Conservation (phyloP, 2,888 invertebrate genomes). For the Scaptomyza tumidula region DNA sequence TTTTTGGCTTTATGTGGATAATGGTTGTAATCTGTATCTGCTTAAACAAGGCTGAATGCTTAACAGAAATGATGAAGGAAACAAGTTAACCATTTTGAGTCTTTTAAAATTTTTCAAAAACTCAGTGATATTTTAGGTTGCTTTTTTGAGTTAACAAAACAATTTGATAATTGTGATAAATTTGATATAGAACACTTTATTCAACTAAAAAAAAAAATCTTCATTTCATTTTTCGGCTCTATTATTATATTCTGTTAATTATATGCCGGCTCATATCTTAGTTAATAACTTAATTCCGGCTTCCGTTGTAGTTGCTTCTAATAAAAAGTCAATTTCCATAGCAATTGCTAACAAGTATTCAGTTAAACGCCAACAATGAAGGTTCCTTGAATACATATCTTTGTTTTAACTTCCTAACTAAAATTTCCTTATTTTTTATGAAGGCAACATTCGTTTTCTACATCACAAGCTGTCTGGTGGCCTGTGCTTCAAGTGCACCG, state of each 20-base stretch:
- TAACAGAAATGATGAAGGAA: not conserved
- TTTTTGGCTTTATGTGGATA: not conserved
- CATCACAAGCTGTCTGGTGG: conserved; percentile 33
- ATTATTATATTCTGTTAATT: conserved; percentile 52
- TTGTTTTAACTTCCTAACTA: not conserved
- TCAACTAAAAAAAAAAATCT: too few relatives aligned
- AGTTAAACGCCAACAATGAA: conserved; percentile 54
- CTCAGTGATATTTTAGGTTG: too few relatives aligned
- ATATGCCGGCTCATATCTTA: conserved; percentile 26
- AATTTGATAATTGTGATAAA: too few relatives aligned
- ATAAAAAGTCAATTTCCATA: conserved; percentile 53
- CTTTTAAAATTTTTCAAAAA: too few relatives aligned
- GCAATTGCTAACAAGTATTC: conserved; percentile 10
- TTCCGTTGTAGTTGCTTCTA: conserved; percentile 53
- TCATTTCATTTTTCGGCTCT: too few relatives aligned
- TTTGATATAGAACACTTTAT: too few relatives aligned
- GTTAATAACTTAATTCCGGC: conserved; percentile 44
- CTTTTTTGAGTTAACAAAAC: too few relatives aligned
- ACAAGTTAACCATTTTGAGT: too few relatives aligned
- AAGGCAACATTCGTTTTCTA: conserved; percentile 31
- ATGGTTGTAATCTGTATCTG: not conserved
- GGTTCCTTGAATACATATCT: conserved; percentile 37
- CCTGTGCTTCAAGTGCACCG: conserved; percentile 38
- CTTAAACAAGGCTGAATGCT: not conserved
- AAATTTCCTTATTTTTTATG: not conserved